Conservation (phyloP, 2,888 invertebrate genomes). For the Leucophenga maculata region DNA sequence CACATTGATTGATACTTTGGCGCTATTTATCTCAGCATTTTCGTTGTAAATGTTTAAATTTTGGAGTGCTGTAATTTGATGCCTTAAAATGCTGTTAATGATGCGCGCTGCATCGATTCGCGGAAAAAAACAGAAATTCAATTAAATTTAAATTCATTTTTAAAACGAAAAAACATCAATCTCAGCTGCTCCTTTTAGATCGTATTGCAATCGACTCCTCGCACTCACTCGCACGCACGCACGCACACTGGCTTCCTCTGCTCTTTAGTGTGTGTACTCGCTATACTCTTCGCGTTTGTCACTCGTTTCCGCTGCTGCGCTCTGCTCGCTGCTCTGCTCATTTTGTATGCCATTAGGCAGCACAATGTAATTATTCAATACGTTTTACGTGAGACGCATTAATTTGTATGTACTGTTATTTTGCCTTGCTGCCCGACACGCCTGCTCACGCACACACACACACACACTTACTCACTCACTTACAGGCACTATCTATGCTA, state of each 20-base stretch:
- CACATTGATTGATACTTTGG: conserved; percentile 64
- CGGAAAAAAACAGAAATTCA: neutral
- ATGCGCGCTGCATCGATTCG: neutral
- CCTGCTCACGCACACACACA: conserved; percentile 16
- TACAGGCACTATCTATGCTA: neutral
- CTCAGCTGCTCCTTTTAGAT: too few relatives aligned
- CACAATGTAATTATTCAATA: conserved; percentile 64
- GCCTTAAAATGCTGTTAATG: neutral
- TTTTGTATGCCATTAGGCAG: conserved; percentile 59
- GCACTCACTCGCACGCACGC: neutral
- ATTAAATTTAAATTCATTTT: too few relatives aligned
- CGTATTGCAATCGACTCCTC: too few relatives aligned
- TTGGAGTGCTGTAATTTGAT: conserved; percentile 12
- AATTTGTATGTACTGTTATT: conserved; percentile 21
- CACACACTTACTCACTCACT: conserved; percentile 38
- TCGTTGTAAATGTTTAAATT: conserved; percentile 16
- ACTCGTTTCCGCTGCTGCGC: too few relatives aligned
- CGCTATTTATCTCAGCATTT: conserved; percentile 47
- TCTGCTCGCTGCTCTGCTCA: conserved; percentile 27
- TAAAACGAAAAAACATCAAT: too few relatives aligned
- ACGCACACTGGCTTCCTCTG: neutral
- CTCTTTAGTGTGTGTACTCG: conserved; percentile 35
- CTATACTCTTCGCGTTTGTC: neutral
- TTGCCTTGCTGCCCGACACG: neutral
- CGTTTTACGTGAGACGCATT: conserved; percentile 60